These are phyloP conservation scores for Eumeta japonica DNA, from an alignment of 1,140 invertebrate genomes.

Conservation along the genomic window DNA sequence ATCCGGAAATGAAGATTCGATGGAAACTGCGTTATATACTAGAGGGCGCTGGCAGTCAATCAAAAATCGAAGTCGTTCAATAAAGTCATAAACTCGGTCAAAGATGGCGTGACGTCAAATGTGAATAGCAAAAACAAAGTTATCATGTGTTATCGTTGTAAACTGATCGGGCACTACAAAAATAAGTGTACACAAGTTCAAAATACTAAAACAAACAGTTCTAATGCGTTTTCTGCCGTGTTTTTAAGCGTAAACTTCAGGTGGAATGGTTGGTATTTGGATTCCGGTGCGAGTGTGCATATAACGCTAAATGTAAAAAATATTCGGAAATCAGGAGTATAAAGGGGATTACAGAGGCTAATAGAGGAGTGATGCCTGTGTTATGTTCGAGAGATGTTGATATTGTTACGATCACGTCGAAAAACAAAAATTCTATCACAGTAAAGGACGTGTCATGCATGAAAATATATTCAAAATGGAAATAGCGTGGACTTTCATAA, in stretches of 20 bases:
- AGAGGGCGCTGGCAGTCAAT: no score
- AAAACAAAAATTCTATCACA: background rate
- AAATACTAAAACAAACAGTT: background rate
- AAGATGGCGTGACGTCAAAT: background rate
- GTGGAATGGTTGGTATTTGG: no score
- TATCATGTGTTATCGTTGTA: background rate
- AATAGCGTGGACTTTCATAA: slow-evolving; percentile 1
- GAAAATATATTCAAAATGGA: background rate
- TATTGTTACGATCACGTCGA: background rate
- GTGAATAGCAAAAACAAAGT: background rate
- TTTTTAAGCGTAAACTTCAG: no score
- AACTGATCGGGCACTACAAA: no score
- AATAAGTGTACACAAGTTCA: slow-evolving; percentile 10
- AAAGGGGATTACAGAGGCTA: slow-evolving; percentile 4
- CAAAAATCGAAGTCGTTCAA: no score
- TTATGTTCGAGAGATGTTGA: no score
- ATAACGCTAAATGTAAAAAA: slow-evolving; percentile 4
- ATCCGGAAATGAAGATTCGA: no score
- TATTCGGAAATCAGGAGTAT: background rate
- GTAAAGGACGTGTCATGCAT: no score
- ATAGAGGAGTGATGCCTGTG: background rate
- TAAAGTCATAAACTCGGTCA: no score
- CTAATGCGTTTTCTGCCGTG: slow-evolving; percentile 8
- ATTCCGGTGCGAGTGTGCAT: no score
- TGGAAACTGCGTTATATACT: no score